A percentile compares a stretch with the other conserved stretches of the same genome.
These are phyloP conservation scores for Armadillidium nasatum DNA, from an alignment of 1,140 invertebrate genomes.

Conservation along the genomic window DNA sequence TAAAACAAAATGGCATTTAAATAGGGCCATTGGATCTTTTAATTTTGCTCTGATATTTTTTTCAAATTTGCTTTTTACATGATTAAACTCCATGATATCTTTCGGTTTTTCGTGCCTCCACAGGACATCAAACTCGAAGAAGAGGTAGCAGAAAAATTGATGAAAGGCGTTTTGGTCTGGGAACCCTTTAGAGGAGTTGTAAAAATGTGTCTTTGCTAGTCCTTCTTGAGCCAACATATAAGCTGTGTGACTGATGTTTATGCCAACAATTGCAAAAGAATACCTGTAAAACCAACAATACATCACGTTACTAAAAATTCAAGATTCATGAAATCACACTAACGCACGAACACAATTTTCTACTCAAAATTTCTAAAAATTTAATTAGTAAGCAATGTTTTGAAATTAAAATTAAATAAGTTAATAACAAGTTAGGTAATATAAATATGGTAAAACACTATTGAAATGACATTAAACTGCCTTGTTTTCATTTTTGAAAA, in stretches of 20 bases:
- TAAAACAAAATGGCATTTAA: constrained; percentile 68
- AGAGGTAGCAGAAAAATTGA: constrained; percentile 88
- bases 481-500: too few relatives aligned
- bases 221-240: constrained; percentile 73
- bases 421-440: too few relatives aligned
- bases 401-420: too few relatives aligned
- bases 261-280: constrained; percentile 72
- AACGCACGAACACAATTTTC: too few relatives aligned
- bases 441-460: too few relatives aligned
- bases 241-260: constrained; percentile 90
- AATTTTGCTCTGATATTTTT: constrained; percentile 61
- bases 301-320: too few relatives aligned
- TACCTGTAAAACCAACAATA: constrained; percentile 52
- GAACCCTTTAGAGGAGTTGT: constrained; percentile 61
- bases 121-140: constrained; percentile 88
- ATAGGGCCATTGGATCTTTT: constrained; percentile 60
- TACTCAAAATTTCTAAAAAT: too few relatives aligned
- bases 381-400: too few relatives aligned
- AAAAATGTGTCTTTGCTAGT: constrained; percentile 84
- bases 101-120: constrained; percentile 85
- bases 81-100: constrained; percentile 92
- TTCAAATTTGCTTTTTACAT: constrained; percentile 78
- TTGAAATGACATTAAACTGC: too few relatives aligned
- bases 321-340: too few relatives aligned
- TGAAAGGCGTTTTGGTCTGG: constrained; percentile 75